phyloP scores from a whole-genome alignment of 2,797 vertebrate genomes.

The Hippopotamyrus pictus region DNA sequence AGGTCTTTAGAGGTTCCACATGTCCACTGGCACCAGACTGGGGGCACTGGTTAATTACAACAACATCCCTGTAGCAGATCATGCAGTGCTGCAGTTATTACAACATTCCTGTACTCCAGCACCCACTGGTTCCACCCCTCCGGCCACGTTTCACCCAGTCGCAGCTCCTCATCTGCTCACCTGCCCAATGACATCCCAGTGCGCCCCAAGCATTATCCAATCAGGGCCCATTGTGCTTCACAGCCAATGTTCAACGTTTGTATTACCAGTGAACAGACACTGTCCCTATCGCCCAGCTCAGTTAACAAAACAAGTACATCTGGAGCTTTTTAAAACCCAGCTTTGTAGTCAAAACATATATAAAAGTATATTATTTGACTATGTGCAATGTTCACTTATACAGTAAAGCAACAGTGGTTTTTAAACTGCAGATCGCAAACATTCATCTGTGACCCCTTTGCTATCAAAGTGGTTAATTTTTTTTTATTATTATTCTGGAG shows the following conservation, averaged over 20 bases:
- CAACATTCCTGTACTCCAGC: conserved; percentile 53
- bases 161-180: conserved; percentile 12
- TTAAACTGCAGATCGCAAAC: background rate
- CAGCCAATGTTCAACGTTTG: background rate
- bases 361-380: background rate
- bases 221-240: background rate
- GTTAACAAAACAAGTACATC: conserved; percentile 5
- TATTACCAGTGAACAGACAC: background rate
- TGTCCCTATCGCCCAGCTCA: background rate
- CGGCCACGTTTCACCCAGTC: conserved; percentile 43
- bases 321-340: background rate
- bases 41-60: conserved; percentile 63
- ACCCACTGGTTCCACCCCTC: conserved; percentile 55
- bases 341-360: background rate
- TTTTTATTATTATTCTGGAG: background rate
- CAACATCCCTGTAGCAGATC: conserved; percentile 58
- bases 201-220: background rate
- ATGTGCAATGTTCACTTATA: background rate
- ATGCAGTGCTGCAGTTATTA: conserved; percentile 55
- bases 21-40: conserved; percentile 67
- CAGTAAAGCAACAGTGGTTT: background rate
- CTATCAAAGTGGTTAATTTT: background rate
- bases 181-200: conserved; percentile 17
- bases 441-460: background rate
- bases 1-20: conserved; percentile 76